Evolutionary conservation across 92 coral and sea anemone genomes (phyloP), one percentile per base, ranked within the genome.

Genomic region (Chrysogorgia sp.): DNA sequence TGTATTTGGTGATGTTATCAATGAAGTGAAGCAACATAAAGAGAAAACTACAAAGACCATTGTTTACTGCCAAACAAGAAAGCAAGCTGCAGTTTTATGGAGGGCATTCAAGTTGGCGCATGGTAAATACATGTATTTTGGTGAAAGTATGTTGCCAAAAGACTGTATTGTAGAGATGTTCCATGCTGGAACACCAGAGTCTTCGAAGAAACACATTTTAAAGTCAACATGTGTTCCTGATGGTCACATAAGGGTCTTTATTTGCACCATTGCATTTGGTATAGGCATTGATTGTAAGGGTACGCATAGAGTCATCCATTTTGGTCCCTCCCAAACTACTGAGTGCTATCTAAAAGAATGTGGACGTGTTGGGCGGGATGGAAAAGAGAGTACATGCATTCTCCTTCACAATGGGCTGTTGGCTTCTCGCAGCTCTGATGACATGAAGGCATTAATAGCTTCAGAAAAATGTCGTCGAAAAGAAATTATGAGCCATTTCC

Each of bases 261-360:
- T 86, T 52, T 82, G 83, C 28, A 64, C 83, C 1, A 69, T 86
- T 67, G 86, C 89, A 17, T 86, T 86, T 56, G 89, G 89, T 19
- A 80, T 85, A 85, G 85, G 85, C n/a, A 77, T 85, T 15, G 66
- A 85, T 37, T 71, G 81, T 28, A 85, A 80, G 37, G 79, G 64
- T 28, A 84, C 68, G 0, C 61, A 76, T 37, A 74, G 71, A 20
- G 40, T 84, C 50, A 58, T 84, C 32, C 66, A 79, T 43, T 79
- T 84, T 58, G 84, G 88, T 37, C 59, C 59, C 59, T 52, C 59
- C 26, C 22, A 52, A 52, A 52, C 59, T 17, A 23, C 26, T 5
- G 59, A 52, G 59, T 3, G 59, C 26, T 52, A 52, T 23, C n/a
- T n/a, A n/a, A n/a, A 43, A 43, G 50, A 43, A 43, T 43, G 50